Conservation (phyloP, 2,113 vertebrate genomes). For the Alethe castanea region DNA sequence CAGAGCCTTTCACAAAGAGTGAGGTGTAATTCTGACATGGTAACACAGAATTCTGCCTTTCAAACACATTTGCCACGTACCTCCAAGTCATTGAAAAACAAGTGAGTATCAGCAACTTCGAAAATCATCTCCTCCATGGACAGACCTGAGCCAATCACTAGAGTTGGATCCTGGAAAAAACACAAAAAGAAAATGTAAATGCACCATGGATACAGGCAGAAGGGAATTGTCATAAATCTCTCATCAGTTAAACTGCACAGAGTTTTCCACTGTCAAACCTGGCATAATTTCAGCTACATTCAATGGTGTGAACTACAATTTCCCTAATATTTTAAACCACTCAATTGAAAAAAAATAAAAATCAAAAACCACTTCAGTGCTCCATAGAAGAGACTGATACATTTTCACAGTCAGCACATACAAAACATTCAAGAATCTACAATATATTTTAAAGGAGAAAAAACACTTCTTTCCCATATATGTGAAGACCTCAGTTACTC, state of each 20-base stretch:
- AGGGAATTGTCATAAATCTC: not conserved
- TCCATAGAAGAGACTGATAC: not conserved
- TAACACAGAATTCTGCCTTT: not conserved
- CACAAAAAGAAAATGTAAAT: not conserved
- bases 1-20: not conserved
- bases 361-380: not conserved
- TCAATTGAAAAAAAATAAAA: not conserved
- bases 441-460: not conserved
- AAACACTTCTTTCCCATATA: not conserved
- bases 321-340: not conserved
- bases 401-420: not conserved
- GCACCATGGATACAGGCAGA: not conserved
- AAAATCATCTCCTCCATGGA: conserved; percentile 99
- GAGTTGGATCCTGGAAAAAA: conserved; percentile 84
- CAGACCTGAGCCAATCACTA: conserved; percentile 91
- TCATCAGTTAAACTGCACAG: not conserved
- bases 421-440: not conserved
- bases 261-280: not conserved
- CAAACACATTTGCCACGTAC: conserved; percentile 55
- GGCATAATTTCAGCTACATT: not conserved
- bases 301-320: not conserved
- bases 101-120: conserved; percentile 95
- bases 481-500: not conserved
- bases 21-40: not conserved
- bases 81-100: conserved; percentile 99